Percentiles rank a stretch among this genome's conserved stretches.
These are phyloP conservation scores for Philopotamus ludificatus DNA, from an alignment of 1,140 invertebrate genomes.

Conservation along the genomic window DNA sequence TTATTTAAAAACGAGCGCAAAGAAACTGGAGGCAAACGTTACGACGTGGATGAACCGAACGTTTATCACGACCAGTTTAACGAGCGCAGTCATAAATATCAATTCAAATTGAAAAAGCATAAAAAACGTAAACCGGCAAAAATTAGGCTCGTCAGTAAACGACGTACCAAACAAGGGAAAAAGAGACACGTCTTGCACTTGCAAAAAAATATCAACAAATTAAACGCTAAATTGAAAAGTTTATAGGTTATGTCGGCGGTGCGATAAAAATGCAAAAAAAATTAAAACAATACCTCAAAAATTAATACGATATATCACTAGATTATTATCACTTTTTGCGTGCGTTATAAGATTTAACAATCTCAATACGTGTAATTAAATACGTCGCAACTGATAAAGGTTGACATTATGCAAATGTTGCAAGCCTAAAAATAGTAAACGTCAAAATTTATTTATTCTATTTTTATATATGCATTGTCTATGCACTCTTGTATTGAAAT, in stretches of 20 bases:
- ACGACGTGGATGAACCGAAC: conserved; percentile 29
- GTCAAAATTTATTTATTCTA: too few species aligned
- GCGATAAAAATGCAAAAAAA: too few species aligned
- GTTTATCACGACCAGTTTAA: conserved; percentile 16
- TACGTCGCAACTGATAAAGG: too few species aligned
- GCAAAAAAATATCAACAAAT: conserved; percentile 31
- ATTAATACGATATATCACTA: too few species aligned
- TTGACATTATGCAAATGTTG: too few species aligned
- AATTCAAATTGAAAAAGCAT: conserved; percentile 4
- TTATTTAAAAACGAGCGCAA: conserved; percentile 10
- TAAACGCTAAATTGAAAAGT: conserved; percentile 6
- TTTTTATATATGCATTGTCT: too few species aligned
- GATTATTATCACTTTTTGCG: too few species aligned
- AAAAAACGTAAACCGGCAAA: conserved; percentile 28
- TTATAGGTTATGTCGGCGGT: too few species aligned
- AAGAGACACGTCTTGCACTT: conserved; percentile 20
- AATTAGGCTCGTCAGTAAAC: conserved; percentile 12
- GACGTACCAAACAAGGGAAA: conserved; percentile 2
- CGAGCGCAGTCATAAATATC: conserved; percentile 15
- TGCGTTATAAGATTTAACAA: too few species aligned
- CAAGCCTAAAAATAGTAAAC: too few species aligned
- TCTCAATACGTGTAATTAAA: too few species aligned
- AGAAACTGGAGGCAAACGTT: conserved; percentile 16
- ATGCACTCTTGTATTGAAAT: too few species aligned
- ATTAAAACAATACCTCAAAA: neutral